Conservation (phyloP, 2,113 vertebrate species). For the Garra rufa region DNA sequence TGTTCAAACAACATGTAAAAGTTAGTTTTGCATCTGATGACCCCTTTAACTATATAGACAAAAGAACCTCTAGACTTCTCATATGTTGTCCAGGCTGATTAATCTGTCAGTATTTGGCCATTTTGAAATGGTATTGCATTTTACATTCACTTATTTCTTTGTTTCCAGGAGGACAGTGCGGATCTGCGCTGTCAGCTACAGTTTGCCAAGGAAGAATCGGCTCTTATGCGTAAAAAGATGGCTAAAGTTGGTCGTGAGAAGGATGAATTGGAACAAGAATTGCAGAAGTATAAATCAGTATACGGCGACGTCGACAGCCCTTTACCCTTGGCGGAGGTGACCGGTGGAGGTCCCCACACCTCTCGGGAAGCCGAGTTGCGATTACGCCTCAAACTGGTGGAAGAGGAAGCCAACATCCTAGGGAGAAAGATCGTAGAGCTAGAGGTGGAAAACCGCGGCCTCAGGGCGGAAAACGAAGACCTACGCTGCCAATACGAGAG, state of each 20-base stretch:
- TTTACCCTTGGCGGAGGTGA: constrained; percentile 82
- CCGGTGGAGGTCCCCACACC: constrained; percentile 90
- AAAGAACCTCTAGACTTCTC: background rate
- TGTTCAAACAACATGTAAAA: no score
- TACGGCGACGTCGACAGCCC: constrained; percentile 96
- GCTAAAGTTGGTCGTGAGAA: constrained; percentile 93
- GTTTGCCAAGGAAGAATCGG: constrained; percentile 95
- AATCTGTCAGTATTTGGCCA: background rate
- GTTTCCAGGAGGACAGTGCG: constrained; percentile 90
- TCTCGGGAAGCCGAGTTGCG: constrained; percentile 94
- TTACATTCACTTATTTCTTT: background rate
- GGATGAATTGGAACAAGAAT: constrained; percentile 93
- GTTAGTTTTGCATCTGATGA: no score
- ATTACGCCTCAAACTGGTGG: constrained; percentile 92
- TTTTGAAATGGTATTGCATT: background rate
- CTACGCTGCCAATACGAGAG: constrained; percentile 90
- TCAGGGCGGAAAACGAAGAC: constrained; percentile 95
- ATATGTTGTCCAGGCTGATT: background rate
- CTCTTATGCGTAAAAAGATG: constrained; percentile 97
- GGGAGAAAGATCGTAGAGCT: constrained; percentile 97
- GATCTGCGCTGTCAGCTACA: constrained; percentile 97
- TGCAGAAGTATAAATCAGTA: constrained; percentile 94
- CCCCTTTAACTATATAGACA: no score
- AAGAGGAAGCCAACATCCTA: constrained; percentile 97
- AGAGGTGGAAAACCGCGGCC: constrained; percentile 95